Percentiles rank a stretch among this genome's conserved stretches.
phyloP scores from a whole-genome alignment of 2,888 invertebrate genomes.

The Chromoteleia sp. region DNA sequence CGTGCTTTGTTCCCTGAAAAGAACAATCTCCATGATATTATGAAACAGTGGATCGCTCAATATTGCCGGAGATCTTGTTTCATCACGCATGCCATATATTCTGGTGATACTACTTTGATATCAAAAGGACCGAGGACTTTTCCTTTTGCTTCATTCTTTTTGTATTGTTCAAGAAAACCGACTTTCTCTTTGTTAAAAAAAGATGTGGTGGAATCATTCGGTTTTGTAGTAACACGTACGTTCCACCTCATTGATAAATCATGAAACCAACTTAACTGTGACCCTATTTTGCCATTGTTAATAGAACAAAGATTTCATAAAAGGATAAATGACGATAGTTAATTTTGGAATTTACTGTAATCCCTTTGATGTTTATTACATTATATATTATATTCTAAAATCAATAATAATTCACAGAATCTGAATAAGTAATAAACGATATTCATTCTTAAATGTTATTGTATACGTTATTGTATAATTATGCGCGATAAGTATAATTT shows the following conservation, averaged over 20 bases:
- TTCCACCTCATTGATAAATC: constrained; percentile 38
- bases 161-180: constrained; percentile 43
- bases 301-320: constrained; percentile 6
- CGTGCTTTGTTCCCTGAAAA: constrained; percentile 31
- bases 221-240: constrained; percentile 33
- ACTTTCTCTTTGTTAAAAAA: constrained; percentile 41
- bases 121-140: constrained; percentile 34
- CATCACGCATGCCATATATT: constrained; percentile 61
- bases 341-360: no score
- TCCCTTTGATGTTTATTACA: no score
- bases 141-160: constrained; percentile 31
- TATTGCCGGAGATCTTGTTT: constrained; percentile 53
- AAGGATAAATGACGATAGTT: no score
- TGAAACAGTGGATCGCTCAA: constrained; percentile 52
- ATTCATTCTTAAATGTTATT: no score
- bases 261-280: constrained; percentile 7
- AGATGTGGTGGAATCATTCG: constrained; percentile 21
- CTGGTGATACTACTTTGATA: constrained; percentile 52
- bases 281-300: constrained; percentile 12
- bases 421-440: no score
- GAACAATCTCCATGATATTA: constrained; percentile 56
- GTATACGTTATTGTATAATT: no score
- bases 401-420: no score
- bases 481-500: no score
- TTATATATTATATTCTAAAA: no score